Evolutionary conservation across 2,113 vertebrate species (phyloP), one percentile per base, ranked within the genome.

Genomic region (Sarotherodon lohbergeri): DNA sequence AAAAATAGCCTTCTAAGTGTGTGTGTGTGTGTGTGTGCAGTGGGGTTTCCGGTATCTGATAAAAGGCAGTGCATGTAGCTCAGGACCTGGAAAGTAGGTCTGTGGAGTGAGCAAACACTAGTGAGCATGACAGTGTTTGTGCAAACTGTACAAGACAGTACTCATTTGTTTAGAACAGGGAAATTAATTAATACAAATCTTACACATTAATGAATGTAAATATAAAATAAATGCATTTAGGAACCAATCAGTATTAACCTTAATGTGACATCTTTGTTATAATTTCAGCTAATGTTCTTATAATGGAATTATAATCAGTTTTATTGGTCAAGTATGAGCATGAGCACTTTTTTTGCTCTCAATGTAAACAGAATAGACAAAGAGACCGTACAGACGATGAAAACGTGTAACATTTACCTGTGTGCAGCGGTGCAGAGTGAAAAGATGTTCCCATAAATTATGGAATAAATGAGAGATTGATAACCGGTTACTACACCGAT

Each of bases 1-100:
- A 91, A 91, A 92, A 94, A 95, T 95, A 95, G 93, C 86, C 56
- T 76, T 82, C 83, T 55, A 68, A 12, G 48, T 48, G 32, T 56
- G 55, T 27, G 80, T 57, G 59, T 90, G 63, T 29, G 22, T 88
- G 63, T 29, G 48, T 2, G 16, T 3, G 41, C 24, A 29, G 14
- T 50, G 73, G 73, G 46, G 73, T 78, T 78, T 13, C 73, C 46
- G 14, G 46, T 32, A 78, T 78, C 73, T 78, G 73, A 78, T 78
- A 32, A 78, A 63, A 86, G 22, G 27, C 39, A 76, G 27, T 88
- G 59, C 80, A 80, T 29, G 83, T 82, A 92, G 88, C 89, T 91
- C 14, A 80, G 71, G 59, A 91, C 50, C 80, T 43, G 81, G 52
- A 54, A 87, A 90, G 52, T 36, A 17, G 3, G 54, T 81, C 39